phyloP scores from a whole-genome alignment of 2,797 vertebrate genomes.

The Chrosomus eos region DNA sequence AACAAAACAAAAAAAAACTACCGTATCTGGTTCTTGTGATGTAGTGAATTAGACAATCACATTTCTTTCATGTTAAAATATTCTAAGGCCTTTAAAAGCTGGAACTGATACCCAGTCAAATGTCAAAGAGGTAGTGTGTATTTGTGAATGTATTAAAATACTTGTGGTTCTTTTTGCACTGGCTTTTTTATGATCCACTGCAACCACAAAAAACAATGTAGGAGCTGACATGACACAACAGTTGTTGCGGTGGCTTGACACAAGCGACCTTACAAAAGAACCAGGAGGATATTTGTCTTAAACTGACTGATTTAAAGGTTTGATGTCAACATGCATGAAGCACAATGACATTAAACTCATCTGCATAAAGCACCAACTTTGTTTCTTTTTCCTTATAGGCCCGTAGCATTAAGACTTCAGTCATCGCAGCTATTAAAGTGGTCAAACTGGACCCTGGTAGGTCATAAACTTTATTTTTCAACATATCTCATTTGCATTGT shows the following conservation, averaged over 20 bases:
- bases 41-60: background rate
- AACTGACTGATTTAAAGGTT: background rate
- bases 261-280: background rate
- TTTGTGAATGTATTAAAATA: background rate
- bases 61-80: background rate
- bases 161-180: background rate
- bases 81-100: background rate
- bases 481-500: background rate
- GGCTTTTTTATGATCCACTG: background rate
- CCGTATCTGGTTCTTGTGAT: background rate
- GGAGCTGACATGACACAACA: conserved; percentile 7
- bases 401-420: conserved; percentile 73
- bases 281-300: background rate
- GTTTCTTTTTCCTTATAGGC: conserved; percentile 66
- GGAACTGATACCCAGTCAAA: background rate
- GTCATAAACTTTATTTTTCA: conserved; percentile 7
- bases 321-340: background rate
- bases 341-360: background rate
- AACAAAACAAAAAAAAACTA: no score
- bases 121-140: background rate
- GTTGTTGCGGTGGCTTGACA: background rate
- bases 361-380: background rate
- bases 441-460: conserved; percentile 81
- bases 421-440: conserved; percentile 78
- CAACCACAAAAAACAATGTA: background rate